phyloP scores from a whole-genome alignment of 2,888 invertebrate genomes.

The Melipona beecheii region DNA sequence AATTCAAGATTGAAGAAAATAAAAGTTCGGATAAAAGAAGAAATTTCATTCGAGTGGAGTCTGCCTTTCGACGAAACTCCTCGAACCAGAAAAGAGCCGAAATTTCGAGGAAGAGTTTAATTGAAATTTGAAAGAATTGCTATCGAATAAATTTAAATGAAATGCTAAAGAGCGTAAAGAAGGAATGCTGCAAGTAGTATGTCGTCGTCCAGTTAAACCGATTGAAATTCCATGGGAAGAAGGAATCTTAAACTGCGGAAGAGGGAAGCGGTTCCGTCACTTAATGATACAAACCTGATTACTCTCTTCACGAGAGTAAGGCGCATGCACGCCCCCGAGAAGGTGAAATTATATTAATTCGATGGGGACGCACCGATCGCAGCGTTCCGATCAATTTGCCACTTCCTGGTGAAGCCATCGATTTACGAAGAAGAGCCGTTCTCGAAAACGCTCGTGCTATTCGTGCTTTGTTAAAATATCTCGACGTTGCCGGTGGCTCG shows the following conservation, averaged over 20 bases:
- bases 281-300: constrained; percentile 1
- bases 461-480: constrained; percentile 16
- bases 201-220: not conserved
- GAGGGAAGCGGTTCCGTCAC: constrained; percentile 20
- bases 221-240: not conserved
- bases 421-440: constrained; percentile 18
- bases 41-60: too few relatives aligned
- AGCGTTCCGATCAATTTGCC: constrained; percentile 28
- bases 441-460: constrained; percentile 1
- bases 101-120: too few relatives aligned
- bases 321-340: not conserved
- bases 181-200: too few relatives aligned
- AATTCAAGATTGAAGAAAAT: too few relatives aligned
- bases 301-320: too few relatives aligned
- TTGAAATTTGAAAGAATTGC: too few relatives aligned
- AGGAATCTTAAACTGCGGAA: constrained; percentile 1
- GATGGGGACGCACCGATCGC: constrained; percentile 25
- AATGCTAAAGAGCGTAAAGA: too few relatives aligned
- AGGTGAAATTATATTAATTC: constrained; percentile 47
- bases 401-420: constrained; percentile 19
- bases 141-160: too few relatives aligned
- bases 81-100: too few relatives aligned
- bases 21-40: too few relatives aligned
- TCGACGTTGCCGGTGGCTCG: not conserved
- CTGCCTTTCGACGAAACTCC: too few relatives aligned